These are phyloP conservation scores for Maconellicoccus hirsutus DNA, from an alignment of 1,140 invertebrate genomes.

Conservation along the genomic window DNA sequence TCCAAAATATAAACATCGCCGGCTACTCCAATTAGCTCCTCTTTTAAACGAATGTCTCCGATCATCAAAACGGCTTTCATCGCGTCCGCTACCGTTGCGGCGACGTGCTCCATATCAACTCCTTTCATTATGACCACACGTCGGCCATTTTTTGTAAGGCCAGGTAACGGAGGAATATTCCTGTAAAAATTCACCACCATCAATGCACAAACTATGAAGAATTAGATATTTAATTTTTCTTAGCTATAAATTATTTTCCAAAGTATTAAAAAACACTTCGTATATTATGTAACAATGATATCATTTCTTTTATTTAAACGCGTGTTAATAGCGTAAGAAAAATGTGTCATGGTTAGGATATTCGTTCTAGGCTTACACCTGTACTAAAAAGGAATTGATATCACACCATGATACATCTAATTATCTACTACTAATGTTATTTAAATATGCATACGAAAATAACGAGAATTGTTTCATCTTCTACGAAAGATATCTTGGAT, in stretches of 20 bases:
- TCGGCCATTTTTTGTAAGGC: slow-evolving; percentile 60
- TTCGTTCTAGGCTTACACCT: neutral
- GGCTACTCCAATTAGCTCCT: slow-evolving; percentile 61
- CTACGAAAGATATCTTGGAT: too few relatives aligned
- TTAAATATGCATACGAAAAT: neutral
- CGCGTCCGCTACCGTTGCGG: slow-evolving; percentile 48
- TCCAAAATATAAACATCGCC: slow-evolving; percentile 70
- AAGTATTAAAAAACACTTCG: too few relatives aligned
- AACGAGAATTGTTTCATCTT: too few relatives aligned
- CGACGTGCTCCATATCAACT: slow-evolving; percentile 41
- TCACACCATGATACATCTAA: neutral
- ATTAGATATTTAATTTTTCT: too few relatives aligned
- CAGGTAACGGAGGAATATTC: slow-evolving; percentile 60
- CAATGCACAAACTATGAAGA: too few relatives aligned
- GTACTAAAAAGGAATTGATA: neutral
- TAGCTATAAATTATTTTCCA: too few relatives aligned
- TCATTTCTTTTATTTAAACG: too few relatives aligned
- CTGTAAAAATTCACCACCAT: slow-evolving; percentile 36
- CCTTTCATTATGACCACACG: slow-evolving; percentile 60
- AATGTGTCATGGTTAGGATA: neutral
- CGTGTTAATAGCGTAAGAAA: neutral
- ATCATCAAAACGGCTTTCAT: slow-evolving; percentile 71
- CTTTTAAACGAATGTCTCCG: slow-evolving; percentile 61
- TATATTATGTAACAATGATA: too few relatives aligned
- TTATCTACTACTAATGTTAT: too few relatives aligned